Base-by-base conservation (phyloP, 1,140 invertebrate genomes). In the Armadillidium nasatum region DNA sequence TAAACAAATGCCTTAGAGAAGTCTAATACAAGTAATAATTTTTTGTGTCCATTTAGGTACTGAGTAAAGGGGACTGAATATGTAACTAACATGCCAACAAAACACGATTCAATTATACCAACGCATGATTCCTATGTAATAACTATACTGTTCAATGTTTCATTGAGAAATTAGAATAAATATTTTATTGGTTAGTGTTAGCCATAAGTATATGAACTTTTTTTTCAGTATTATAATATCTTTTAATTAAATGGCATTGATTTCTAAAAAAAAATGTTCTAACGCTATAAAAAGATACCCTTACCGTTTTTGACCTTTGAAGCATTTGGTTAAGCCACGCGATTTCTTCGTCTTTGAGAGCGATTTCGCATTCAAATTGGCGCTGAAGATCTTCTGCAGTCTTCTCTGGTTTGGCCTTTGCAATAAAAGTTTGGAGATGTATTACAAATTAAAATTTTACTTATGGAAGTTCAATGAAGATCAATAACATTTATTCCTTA, bases 311-410 rank as follows among this genome's bases (percentile, higher is more conserved):
- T 60, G 50, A 60, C 19, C 33, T 60, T 7, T 60, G 50, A 60
- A 60, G 50, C 50, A 60, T 60, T 60, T 60, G 50, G 19, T 60
- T 60, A 60, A 60, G 50, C 50, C 33, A 60, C 1, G 50, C 50
- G 11, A 60, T 60, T 60, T 60, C 50, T 60, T 60, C 50, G 50
- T 60, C 50, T 19, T 60, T 60, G 11, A 60, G 19, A 19, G 50
- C 50, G 11, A 60, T 15, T 19, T 60, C 50, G 19, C 50, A 60
- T 19, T 60, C 50, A 19, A 3, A 60, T 19, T 60, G 50, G 7
- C 19, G 50, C 19, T 60, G 50, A 13, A 19, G 11, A 4, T 60
- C 50, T 60, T 1, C 50, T 15, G 50, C 1, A 4, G 50, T 15
- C 50, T 60, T 60, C 2, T 60, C 50, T 60, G 50, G 19, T 13